Conservation (phyloP, 1,140 invertebrate species). For the Heliconius hewitsoni region DNA sequence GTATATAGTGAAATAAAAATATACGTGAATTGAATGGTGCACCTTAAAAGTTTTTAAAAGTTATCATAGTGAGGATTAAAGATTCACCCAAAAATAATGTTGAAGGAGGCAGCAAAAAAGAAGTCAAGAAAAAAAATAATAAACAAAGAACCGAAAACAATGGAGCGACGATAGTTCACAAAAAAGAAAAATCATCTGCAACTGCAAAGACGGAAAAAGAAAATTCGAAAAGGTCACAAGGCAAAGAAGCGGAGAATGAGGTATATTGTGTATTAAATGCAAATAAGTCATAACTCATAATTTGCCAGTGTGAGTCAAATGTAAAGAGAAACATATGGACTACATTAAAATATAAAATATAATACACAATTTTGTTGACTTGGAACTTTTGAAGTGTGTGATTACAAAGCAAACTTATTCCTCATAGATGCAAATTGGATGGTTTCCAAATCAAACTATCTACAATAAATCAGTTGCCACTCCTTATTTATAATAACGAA, state of each 20-base stretch:
- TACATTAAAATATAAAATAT: constrained; percentile 26
- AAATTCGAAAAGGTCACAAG: constrained; percentile 50
- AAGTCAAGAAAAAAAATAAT: constrained; percentile 80
- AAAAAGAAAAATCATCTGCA: constrained; percentile 57
- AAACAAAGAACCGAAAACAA: constrained; percentile 73
- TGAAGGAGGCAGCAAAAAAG: constrained; percentile 79
- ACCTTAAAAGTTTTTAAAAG: constrained; percentile 53
- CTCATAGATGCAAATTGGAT: constrained; percentile 42
- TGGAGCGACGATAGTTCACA: constrained; percentile 62
- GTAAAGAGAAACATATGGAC: constrained; percentile 20
- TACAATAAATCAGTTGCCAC: constrained; percentile 39
- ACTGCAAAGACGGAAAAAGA: constrained; percentile 64
- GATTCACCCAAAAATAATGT: constrained; percentile 81
- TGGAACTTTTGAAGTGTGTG: constrained; percentile 35
- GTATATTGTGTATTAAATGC: constrained; percentile 40
- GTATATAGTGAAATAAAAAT: neutral
- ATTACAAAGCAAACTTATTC: constrained; percentile 42
- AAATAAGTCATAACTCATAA: neutral
- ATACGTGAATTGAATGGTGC: constrained; percentile 6
- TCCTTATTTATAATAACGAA: constrained; percentile 32
- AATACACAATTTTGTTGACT: constrained; percentile 41
- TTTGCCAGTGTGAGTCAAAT: neutral
- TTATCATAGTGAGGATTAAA: constrained; percentile 82
- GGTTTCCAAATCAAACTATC: constrained; percentile 42
- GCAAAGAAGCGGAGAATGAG: constrained; percentile 58